Evolutionary conservation across 1,140 invertebrate genomes (phyloP).

Genomic region (Hyles euphorbiae): DNA sequence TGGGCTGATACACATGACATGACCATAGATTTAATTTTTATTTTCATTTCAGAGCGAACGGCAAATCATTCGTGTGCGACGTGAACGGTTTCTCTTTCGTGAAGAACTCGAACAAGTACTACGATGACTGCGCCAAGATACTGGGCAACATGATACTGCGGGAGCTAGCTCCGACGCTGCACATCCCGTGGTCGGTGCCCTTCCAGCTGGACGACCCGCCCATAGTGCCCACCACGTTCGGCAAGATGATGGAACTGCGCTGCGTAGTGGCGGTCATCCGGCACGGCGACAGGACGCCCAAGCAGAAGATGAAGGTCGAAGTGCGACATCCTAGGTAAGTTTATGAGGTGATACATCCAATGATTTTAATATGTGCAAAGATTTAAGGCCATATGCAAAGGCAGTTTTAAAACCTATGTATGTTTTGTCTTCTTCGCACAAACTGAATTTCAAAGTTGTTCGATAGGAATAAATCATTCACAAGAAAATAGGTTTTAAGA

Average conservation of each 20-base stretch:
- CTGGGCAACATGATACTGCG: slow-evolving; percentile 94
- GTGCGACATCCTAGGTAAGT: slow-evolving; percentile 97
- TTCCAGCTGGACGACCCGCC: slow-evolving; percentile 99
- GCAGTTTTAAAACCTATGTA: no score
- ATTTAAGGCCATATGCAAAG: no score
- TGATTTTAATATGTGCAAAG: no score
- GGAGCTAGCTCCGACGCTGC: slow-evolving; percentile 94
- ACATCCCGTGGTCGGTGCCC: slow-evolving; percentile 97
- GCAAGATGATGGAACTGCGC: slow-evolving; percentile 99
- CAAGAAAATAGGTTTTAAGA: no score
- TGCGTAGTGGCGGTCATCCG: slow-evolving; percentile 99
- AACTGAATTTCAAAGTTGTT: no score
- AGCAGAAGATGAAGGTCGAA: slow-evolving; percentile 99
- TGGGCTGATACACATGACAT: no score
- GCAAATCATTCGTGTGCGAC: slow-evolving; percentile 99
- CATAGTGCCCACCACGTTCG: slow-evolving; percentile 98
- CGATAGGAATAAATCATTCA: no score
- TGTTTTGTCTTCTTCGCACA: no score
- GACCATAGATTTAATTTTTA: no score
- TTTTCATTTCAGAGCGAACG: slow-evolving; percentile 87
- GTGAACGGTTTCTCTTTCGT: slow-evolving; percentile 99
- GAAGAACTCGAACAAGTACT: slow-evolving; percentile 99
- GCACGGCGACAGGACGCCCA: slow-evolving; percentile 98
- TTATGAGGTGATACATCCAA: no score
- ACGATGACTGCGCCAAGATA: slow-evolving; percentile 99